Evolutionary conservation across 1,140 invertebrate genomes (phyloP), one percentile per base, ranked within the genome.

Genomic region (Geopemphigus sp.): DNA sequence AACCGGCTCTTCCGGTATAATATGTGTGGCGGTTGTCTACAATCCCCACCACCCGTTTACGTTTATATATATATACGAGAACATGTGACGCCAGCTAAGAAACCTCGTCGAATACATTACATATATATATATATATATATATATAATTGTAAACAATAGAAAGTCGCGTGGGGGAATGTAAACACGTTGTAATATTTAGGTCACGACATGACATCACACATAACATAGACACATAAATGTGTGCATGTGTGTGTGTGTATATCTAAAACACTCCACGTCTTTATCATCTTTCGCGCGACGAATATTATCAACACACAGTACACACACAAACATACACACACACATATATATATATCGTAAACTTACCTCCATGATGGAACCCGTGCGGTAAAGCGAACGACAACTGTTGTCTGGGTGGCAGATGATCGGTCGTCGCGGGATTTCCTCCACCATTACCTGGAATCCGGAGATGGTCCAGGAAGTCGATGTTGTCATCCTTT

Each of bases 401-500:
- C 74, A 78, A 63, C 57, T 78, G 74, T 78, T 78, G 74, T 24
- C 74, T 47, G 57, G 74, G 74, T 22, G 74, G 74, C 57, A 78
- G 56, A 47, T 78, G 74, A 61, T 78, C 57, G 57, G 61, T 57
- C 22, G 74, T 14, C 22, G 74, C 39, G 14, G 57, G 26, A 50
- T 61, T 61, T 63, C 45, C 39, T 63, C 32, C 39, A 1, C 57
- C 74, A 24, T 72, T 72, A 5, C 74, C 57, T 1, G 74, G 39
- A 19, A 78, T 78, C 57, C 74, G 39, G 57, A 63, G 74, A n/a
- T 78, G 74, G 59, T 78, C 74, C 39, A 78, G 57, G 57, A 78
- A 78, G 45, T 78, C 74, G 57, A 78, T 78, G 57, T 78, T 78
- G 10, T 78, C 74, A 32, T 78, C 74, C 39, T 78, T 78, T 61